phyloP scores from a whole-genome alignment of 2,113 vertebrate species.

The Oenanthe oenanthe region DNA sequence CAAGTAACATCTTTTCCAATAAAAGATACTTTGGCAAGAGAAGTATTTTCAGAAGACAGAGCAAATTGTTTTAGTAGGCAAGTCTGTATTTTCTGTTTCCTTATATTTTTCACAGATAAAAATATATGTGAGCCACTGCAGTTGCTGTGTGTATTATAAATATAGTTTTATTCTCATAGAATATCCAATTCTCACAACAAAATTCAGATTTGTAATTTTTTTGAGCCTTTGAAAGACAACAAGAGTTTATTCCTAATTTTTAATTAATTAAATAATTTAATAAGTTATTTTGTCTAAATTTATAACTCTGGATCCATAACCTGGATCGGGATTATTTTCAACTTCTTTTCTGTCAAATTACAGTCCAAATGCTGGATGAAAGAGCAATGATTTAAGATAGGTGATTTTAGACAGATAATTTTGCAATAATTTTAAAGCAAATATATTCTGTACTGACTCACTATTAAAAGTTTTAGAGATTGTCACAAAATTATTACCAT shows the following conservation, averaged over 20 bases:
- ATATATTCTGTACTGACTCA: not conserved
- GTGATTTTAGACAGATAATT: not conserved
- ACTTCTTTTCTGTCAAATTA: not conserved
- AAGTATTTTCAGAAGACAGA: not conserved
- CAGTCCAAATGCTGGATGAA: not conserved
- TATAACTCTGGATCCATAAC: not conserved
- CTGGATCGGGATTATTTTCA: not conserved
- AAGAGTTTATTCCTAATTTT: not conserved
- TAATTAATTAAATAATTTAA: not conserved
- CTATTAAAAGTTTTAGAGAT: not conserved
- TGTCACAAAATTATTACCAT: not conserved
- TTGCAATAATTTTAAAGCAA: not conserved
- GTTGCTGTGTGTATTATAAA: not conserved
- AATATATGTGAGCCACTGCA: not conserved
- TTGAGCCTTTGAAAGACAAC: not conserved
- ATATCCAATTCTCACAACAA: not conserved
- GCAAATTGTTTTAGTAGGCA: not conserved
- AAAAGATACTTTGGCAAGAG: conserved; percentile 7
- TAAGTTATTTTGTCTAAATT: not conserved
- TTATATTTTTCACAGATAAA: not conserved
- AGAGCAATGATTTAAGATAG: not conserved
- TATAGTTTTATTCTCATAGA: not conserved
- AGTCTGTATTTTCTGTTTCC: not conserved
- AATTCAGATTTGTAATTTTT: not conserved
- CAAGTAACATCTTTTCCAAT: conserved; percentile 40